These are phyloP conservation scores for Oligia latruncula DNA, from an alignment of 2,888 invertebrate genomes.

Conservation along the genomic window DNA sequence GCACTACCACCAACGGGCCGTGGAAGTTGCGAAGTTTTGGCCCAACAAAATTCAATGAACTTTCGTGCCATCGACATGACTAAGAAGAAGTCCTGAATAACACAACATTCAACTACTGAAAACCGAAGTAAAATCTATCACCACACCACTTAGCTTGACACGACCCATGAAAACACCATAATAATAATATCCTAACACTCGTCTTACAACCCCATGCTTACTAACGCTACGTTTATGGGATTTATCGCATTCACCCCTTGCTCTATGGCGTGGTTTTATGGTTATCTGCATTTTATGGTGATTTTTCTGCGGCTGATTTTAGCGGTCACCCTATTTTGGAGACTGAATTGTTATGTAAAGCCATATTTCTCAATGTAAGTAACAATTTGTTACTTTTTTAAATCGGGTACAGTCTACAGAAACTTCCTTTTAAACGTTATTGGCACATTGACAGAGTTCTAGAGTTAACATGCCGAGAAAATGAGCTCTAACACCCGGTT, in stretches of 20 bases:
- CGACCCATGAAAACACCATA: slow-evolving; percentile 35
- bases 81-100: not conserved
- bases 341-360: not conserved
- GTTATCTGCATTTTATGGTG: slow-evolving; percentile 78
- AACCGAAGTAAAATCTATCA: slow-evolving; percentile 29
- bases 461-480: not conserved
- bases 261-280: slow-evolving; percentile 68
- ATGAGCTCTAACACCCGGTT: no score
- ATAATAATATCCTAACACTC: slow-evolving; percentile 37
- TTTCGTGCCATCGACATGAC: not conserved
- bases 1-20: not conserved
- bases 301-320: slow-evolving; percentile 62
- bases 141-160: not conserved
- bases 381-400: not conserved
- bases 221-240: slow-evolving; percentile 64
- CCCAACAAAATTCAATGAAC: not conserved
- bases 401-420: no score
- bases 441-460: not conserved
- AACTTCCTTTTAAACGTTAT: no score
- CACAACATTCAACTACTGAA: not conserved
- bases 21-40: not conserved
- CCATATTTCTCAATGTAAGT: not conserved
- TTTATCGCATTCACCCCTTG: slow-evolving; percentile 68
- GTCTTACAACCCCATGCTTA: slow-evolving; percentile 59
- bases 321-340: slow-evolving; percentile 33